These are phyloP conservation scores for Steatocranus sp. DNA, from an alignment of 2,797 vertebrate genomes.

Conservation along the genomic window DNA sequence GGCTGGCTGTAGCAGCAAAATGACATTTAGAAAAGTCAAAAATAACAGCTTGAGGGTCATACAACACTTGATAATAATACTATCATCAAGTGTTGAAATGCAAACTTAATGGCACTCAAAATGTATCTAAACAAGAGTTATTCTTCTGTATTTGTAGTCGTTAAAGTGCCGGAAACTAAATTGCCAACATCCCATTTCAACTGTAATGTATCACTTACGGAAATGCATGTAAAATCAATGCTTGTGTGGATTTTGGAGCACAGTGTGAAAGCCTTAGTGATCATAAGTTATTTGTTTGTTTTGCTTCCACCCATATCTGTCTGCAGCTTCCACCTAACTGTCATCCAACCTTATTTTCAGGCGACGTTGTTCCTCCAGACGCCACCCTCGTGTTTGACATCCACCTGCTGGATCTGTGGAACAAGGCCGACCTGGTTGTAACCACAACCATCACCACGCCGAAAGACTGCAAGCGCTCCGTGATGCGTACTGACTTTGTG, in stretches of 20 bases:
- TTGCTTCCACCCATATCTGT: neutral
- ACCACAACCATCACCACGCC: constrained; percentile 80
- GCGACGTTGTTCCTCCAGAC: constrained; percentile 83
- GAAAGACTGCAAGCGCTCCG: constrained; percentile 82
- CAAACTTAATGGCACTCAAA: neutral
- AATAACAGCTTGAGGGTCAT: neutral
- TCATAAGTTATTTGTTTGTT: neutral
- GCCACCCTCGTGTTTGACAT: constrained; percentile 90
- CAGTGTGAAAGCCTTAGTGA: neutral
- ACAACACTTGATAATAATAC: neutral
- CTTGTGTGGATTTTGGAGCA: neutral
- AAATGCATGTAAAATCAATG: neutral
- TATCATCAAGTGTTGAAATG: neutral
- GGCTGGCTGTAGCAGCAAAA: neutral
- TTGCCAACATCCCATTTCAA: neutral
- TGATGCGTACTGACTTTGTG: constrained; percentile 88
- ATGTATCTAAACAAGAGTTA: neutral
- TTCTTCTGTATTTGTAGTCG: neutral
- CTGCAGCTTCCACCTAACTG: neutral
- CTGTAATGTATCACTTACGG: neutral
- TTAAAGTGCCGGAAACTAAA: neutral
- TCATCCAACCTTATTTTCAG: constrained; percentile 11
- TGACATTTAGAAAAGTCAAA: neutral
- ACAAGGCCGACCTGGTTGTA: constrained; percentile 86
- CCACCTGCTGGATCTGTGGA: constrained; percentile 91